Base-by-base conservation (phyloP, 2,888 invertebrate genomes). In the Malacosoma neustria region DNA sequence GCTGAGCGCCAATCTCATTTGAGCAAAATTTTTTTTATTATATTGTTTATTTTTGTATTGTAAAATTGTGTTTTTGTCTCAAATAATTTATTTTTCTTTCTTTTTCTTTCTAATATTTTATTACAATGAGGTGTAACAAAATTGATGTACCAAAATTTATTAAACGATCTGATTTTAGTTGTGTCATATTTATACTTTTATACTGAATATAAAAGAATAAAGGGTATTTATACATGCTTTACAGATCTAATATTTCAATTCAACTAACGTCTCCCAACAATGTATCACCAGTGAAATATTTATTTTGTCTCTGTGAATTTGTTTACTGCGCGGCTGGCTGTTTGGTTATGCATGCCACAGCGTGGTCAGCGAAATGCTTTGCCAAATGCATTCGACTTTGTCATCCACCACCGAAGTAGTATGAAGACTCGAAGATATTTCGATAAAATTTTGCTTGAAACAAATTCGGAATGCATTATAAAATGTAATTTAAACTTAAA, bases 341-440 rank as follows among this genome's bases (percentile, higher is more conserved):
- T 57, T 73, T 70, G 57, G 61, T 64, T 72, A 72, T 72, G 71
- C 73, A 67, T 66, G 56, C 67, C 61, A 51, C 47, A 56, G 45
- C 45, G 48, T 49, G 72, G 73, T 72, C 67, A 67, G 66, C 62
- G 51, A 62, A 51, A 65, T 54, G 52, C 51, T 54, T 57, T 71
- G 74, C 72, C 67, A 67, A 69, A 61, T 61, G 60, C 66, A 64
- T 40, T 33, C 14, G 15, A 14, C 11, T n/a, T 15, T 15, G 14
- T 15, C 9, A 11, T 29, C 15, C 7, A 29, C 29, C 4, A n/a
- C 29, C 12, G 22, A 9, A 34, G n/a, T n/a, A n/a, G n/a, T n/a
- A n/a, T n/a, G n/a, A n/a, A n/a, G n/a, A n/a, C n/a, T n/a, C n/a
- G n/a, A n/a, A n/a, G n/a, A n/a, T n/a, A n/a, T n/a, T n/a, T n/a